Evolutionary conservation across 2,888 invertebrate genomes (phyloP).

Genomic region (Drosophila falleni): DNA sequence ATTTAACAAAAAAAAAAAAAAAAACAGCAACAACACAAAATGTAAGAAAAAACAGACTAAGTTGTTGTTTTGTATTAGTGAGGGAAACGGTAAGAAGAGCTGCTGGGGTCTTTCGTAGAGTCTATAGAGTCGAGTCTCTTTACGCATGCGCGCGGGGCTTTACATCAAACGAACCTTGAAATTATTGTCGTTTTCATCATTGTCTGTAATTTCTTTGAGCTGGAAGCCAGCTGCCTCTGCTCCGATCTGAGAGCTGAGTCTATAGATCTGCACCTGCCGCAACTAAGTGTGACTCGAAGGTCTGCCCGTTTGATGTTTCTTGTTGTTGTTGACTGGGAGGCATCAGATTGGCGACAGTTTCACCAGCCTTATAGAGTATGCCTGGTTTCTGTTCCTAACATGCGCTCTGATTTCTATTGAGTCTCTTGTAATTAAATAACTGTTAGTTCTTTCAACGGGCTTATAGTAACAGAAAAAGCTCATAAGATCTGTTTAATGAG

Average conservation of each 20-base stretch:
- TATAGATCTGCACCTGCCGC: slow-evolving; percentile 52
- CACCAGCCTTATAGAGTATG: slow-evolving; percentile 42
- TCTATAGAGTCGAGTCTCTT: slow-evolving; percentile 27
- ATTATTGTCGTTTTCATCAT: slow-evolving; percentile 85
- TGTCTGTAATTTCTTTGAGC: slow-evolving; percentile 61
- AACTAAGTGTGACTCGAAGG: slow-evolving; percentile 66
- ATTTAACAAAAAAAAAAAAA: slow-evolving; percentile 64
- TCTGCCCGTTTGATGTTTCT: slow-evolving; percentile 26
- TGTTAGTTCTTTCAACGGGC: slow-evolving; percentile 69
- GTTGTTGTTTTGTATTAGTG: slow-evolving; percentile 41
- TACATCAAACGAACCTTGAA: slow-evolving; percentile 85
- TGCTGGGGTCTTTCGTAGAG: slow-evolving; percentile 14
- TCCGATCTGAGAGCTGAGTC: slow-evolving; percentile 14
- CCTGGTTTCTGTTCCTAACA: background rate
- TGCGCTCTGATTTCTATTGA: slow-evolving; percentile 77
- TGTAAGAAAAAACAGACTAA: slow-evolving; percentile 27
- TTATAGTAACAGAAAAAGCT: slow-evolving; percentile 29
- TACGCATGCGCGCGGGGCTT: slow-evolving; percentile 75
- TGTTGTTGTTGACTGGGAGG: slow-evolving; percentile 6
- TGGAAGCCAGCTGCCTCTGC: slow-evolving; percentile 48
- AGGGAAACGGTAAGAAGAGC: slow-evolving; percentile 60
- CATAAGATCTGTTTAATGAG: slow-evolving; percentile 30
- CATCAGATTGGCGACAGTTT: slow-evolving; percentile 66
- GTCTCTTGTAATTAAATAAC: slow-evolving; percentile 74
- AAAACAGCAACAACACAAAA: slow-evolving; percentile 16